These are phyloP conservation scores for Acanthisitta chloris DNA, from an alignment of 2,113 vertebrate species.

Conservation along the genomic window DNA sequence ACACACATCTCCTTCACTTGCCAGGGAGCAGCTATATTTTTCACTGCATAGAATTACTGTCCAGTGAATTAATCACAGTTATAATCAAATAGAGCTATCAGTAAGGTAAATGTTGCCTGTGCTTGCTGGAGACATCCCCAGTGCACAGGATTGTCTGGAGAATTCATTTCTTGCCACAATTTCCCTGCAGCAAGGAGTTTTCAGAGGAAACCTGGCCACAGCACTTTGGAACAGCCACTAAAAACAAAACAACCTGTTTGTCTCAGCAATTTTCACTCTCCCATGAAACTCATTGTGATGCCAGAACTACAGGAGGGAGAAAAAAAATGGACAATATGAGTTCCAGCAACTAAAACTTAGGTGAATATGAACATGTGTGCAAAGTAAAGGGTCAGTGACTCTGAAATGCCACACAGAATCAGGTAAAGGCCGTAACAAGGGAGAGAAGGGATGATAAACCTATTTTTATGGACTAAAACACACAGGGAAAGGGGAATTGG, in stretches of 20 bases:
- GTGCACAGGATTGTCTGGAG: background rate
- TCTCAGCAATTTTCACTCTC: background rate
- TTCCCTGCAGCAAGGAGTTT: background rate
- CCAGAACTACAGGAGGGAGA: background rate
- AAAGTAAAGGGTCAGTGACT: background rate
- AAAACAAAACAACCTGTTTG: background rate
- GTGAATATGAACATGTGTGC: too few species aligned
- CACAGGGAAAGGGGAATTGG: background rate
- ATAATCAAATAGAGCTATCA: background rate
- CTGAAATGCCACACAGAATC: background rate
- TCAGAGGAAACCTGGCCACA: background rate
- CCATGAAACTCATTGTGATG: background rate
- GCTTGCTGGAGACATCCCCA: background rate
- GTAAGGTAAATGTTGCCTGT: background rate
- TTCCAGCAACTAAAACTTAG: background rate
- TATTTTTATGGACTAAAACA: background rate
- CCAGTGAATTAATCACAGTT: background rate
- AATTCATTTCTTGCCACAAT: background rate
- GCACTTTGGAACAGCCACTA: background rate
- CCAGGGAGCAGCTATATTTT: background rate
- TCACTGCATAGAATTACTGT: background rate
- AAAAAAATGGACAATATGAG: background rate
- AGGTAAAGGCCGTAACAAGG: background rate
- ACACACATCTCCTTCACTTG: background rate
- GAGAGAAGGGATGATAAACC: background rate